A percentile compares a stretch with the other conserved stretches of the same genome.
Evolutionary conservation across 2,797 vertebrate species (phyloP).

Genomic region (Crypturellus tataupa): DNA sequence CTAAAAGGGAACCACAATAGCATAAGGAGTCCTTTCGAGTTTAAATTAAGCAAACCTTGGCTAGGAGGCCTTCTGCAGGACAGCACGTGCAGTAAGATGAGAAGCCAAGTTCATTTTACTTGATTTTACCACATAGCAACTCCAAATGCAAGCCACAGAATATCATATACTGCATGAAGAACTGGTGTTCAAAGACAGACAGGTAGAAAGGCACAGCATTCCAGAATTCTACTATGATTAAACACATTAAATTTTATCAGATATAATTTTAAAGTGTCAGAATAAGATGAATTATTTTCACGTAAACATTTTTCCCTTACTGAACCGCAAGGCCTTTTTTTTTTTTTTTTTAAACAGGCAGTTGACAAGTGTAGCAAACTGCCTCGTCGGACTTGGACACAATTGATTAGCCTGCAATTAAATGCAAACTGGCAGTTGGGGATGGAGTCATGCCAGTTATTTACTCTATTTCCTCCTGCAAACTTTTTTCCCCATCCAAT

Average conservation of each 20-base stretch:
- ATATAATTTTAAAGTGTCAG: background rate
- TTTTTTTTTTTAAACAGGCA: background rate
- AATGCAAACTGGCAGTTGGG: background rate
- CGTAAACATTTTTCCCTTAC: background rate
- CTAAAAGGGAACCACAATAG: background rate
- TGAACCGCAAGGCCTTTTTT: background rate
- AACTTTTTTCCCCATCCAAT: constrained; percentile 48
- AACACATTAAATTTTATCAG: background rate
- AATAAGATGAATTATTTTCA: background rate
- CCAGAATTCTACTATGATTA: background rate
- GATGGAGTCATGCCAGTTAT: constrained; percentile 26
- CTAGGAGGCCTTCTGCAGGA: background rate
- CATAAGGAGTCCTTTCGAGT: background rate
- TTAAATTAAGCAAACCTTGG: background rate
- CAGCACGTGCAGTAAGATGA: background rate
- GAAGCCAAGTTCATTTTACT: background rate
- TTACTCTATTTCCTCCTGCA: constrained; percentile 28
- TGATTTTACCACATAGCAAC: background rate
- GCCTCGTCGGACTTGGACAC: background rate
- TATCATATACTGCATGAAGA: background rate
- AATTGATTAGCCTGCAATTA: background rate
- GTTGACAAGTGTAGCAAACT: background rate
- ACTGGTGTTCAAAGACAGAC: background rate
- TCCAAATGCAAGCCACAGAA: background rate
- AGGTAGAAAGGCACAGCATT: background rate